Evolutionary conservation across 2,888 invertebrate species (phyloP).

Genomic region (Diaperis boleti): DNA sequence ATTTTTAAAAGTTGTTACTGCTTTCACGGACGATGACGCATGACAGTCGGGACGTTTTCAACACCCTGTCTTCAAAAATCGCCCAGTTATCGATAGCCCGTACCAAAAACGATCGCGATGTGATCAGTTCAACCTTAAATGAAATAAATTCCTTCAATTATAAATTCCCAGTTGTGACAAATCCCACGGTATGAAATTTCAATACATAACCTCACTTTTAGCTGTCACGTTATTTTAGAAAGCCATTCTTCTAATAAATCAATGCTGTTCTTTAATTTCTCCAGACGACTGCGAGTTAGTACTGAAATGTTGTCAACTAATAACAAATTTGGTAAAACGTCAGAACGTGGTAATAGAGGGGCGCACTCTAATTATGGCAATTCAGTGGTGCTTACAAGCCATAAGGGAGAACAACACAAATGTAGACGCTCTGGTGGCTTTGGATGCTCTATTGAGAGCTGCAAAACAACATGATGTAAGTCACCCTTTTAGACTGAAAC

Average conservation of each 20-base stretch:
- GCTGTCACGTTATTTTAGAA: conserved; percentile 56
- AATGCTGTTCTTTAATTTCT: conserved; percentile 61
- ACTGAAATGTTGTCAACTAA: conserved; percentile 71
- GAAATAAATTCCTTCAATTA: conserved; percentile 75
- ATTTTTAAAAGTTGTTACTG: not conserved
- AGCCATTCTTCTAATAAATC: conserved; percentile 62
- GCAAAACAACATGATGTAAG: conserved; percentile 22
- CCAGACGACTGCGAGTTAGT: conserved; percentile 70
- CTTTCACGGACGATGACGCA: conserved; percentile 43
- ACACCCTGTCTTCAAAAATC: conserved; percentile 60
- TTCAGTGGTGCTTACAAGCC: conserved; percentile 63
- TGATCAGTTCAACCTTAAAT: conserved; percentile 70
- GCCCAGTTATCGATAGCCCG: conserved; percentile 58
- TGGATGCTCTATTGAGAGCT: conserved; percentile 60
- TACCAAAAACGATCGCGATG: conserved; percentile 65
- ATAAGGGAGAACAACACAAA: conserved; percentile 56
- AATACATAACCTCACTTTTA: conserved; percentile 31
- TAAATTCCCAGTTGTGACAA: conserved; percentile 62
- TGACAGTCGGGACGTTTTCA: conserved; percentile 55
- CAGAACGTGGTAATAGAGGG: conserved; percentile 68
- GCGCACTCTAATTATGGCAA: conserved; percentile 57
- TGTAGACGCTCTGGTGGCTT: conserved; percentile 61
- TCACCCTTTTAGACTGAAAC: not conserved
- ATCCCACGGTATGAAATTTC: conserved; percentile 56
- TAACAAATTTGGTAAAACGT: conserved; percentile 69